Percentiles rank a stretch among this genome's conserved stretches.
Evolutionary conservation across 1,140 invertebrate species (phyloP).

Genomic region (Drosophila truncata): DNA sequence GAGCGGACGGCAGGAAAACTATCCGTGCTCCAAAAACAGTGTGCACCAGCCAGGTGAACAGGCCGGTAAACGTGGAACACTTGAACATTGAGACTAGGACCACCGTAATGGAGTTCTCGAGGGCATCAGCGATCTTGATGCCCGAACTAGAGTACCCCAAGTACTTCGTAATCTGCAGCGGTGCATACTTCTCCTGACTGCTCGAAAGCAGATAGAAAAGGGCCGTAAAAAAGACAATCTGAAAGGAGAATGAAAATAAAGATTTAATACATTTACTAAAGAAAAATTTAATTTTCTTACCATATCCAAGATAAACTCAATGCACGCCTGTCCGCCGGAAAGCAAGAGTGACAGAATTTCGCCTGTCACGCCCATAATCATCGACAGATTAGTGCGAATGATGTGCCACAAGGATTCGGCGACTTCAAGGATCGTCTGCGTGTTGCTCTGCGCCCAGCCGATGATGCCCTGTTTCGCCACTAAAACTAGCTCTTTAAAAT

Average conservation of each 20-base stretch:
- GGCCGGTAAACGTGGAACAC: conserved; percentile 97
- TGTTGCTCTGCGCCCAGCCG: conserved; percentile 95
- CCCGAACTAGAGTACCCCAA: conserved; percentile 93
- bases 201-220: conserved; percentile 97
- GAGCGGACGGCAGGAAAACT: conserved; percentile 96
- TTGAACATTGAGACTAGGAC: conserved; percentile 98
- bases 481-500: conserved; percentile 86
- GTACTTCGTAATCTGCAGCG: conserved; percentile 90
- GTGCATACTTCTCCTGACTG: conserved; percentile 95
- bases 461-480: conserved; percentile 88
- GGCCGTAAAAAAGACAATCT: conserved; percentile 98
- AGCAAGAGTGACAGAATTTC: conserved; percentile 95
- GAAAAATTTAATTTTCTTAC: conserved; percentile 86
- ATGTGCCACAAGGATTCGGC: conserved; percentile 97
- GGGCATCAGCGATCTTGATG: conserved; percentile 89
- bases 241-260: not conserved
- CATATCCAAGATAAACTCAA: conserved; percentile 96
- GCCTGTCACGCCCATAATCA: conserved; percentile 94
- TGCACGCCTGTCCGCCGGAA: conserved; percentile 96
- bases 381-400: conserved; percentile 95
- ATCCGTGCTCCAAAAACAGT: conserved; percentile 97
- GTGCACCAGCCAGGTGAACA: conserved; percentile 99
- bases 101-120: conserved; percentile 89
- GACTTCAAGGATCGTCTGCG: conserved; percentile 95
- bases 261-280: not conserved